Evolutionary conservation across 1,140 invertebrate species (phyloP).

Genomic region (Nomia melanderi): DNA sequence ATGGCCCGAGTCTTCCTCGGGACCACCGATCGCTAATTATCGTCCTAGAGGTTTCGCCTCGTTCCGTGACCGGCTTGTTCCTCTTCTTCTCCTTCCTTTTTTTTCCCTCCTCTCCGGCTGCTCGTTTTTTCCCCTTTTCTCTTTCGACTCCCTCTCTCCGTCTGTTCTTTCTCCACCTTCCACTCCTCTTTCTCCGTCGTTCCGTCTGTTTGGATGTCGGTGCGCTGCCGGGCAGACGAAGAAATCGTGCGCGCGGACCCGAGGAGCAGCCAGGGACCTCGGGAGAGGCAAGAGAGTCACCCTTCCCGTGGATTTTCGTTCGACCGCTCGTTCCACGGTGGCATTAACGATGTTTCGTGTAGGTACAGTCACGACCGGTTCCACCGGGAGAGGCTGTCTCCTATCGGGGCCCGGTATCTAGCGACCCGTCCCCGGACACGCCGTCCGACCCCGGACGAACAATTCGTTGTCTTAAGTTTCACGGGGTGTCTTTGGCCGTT

Average conservation of each 20-base stretch:
- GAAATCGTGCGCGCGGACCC: constrained; percentile 37
- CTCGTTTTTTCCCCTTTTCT: too few relatives aligned
- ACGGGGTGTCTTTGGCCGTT: too few relatives aligned
- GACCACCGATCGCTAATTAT: constrained; percentile 73
- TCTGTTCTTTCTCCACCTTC: too few relatives aligned
- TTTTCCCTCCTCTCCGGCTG: background rate
- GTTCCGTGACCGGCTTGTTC: constrained; percentile 41
- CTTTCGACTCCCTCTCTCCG: too few relatives aligned
- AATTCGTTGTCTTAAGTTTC: constrained; percentile 38
- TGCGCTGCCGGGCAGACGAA: constrained; percentile 23
- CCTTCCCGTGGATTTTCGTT: constrained; percentile 53
- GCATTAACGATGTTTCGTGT: constrained; percentile 66
- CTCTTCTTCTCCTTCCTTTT: background rate
- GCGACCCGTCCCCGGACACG: constrained; percentile 43
- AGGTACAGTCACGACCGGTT: constrained; percentile 66
- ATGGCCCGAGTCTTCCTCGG: constrained; percentile 56
- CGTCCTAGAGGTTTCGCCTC: constrained; percentile 62
- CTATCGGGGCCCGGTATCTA: constrained; percentile 59
- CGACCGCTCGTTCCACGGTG: constrained; percentile 51
- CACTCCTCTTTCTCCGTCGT: too few relatives aligned
- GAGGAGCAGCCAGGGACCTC: constrained; percentile 11
- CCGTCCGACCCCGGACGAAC: background rate
- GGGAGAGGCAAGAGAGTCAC: constrained; percentile 18
- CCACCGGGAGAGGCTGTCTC: constrained; percentile 57
- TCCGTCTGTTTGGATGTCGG: background rate